Evolutionary conservation across 2,113 vertebrate genomes (phyloP).

Genomic region (Pelecanus crispus): DNA sequence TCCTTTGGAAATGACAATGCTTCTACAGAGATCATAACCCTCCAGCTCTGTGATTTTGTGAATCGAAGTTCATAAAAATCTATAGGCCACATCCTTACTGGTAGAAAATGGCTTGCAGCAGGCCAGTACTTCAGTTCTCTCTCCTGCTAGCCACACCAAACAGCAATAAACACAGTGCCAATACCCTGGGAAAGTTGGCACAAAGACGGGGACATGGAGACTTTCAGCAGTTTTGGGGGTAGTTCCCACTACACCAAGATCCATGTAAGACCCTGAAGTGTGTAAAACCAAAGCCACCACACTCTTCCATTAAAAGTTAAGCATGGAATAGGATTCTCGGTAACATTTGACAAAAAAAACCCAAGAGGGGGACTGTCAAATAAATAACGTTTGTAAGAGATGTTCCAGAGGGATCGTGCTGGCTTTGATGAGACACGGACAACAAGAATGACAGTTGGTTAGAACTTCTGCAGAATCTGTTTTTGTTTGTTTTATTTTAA

Average conservation of each 20-base stretch:
- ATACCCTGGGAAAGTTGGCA: background rate
- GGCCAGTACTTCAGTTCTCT: background rate
- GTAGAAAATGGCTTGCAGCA: background rate
- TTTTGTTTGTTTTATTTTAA: constrained; percentile 50
- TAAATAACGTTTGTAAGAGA: background rate
- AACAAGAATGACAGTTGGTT: background rate
- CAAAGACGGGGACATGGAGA: background rate
- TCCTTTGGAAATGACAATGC: background rate
- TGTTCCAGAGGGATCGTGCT: background rate
- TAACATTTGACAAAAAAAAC: background rate
- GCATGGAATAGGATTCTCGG: background rate
- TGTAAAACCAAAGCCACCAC: background rate
- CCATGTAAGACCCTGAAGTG: background rate
- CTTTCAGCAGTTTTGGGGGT: background rate
- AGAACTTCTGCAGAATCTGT: background rate
- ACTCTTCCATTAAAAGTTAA: background rate
- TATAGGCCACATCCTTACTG: background rate
- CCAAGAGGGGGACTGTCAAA: background rate
- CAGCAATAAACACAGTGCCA: background rate
- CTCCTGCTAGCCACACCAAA: background rate
- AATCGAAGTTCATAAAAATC: background rate
- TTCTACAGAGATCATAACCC: background rate
- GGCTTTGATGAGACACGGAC: background rate
- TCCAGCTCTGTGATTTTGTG: background rate
- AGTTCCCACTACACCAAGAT: background rate